Evolutionary conservation across 2,113 vertebrate genomes (phyloP).

Genomic region (Fulmarus glacialis): DNA sequence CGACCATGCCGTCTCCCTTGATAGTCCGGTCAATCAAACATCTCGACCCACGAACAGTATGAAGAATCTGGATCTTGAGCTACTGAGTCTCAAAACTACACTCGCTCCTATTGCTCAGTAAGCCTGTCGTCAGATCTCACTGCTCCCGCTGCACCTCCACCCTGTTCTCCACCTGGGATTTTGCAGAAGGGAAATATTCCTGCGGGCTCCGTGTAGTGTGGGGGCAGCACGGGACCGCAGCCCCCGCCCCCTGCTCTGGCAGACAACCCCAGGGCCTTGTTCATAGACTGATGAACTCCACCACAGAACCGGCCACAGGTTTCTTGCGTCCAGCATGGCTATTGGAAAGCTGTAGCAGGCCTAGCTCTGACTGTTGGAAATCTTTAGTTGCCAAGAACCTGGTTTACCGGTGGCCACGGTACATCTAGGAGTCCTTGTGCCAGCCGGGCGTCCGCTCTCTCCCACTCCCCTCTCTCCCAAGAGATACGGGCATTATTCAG

Average conservation of each 20-base stretch:
- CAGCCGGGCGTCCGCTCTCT: rapidly evolving
- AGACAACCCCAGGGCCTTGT: background rate
- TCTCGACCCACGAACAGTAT: background rate
- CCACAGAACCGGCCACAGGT: background rate
- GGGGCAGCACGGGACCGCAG: background rate
- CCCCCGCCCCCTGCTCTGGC: background rate
- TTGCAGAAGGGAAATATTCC: background rate
- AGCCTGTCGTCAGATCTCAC: rapidly evolving
- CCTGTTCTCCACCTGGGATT: background rate
- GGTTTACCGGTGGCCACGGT: rapidly evolving
- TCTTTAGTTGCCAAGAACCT: rapidly evolving
- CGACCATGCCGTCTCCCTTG: background rate
- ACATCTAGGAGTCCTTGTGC: background rate
- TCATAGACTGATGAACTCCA: background rate
- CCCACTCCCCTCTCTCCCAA: background rate
- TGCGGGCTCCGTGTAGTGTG: rapidly evolving
- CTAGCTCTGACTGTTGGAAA: background rate
- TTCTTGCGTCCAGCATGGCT: background rate
- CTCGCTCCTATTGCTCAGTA: background rate
- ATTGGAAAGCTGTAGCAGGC: background rate
- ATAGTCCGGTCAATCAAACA: background rate
- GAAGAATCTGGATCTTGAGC: background rate
- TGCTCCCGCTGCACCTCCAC: rapidly evolving
- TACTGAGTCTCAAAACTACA: background rate
- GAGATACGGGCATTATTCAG: background rate